These are phyloP conservation scores for Bostrychus sinensis DNA, from an alignment of 2,113 vertebrate species.

Conservation along the genomic window DNA sequence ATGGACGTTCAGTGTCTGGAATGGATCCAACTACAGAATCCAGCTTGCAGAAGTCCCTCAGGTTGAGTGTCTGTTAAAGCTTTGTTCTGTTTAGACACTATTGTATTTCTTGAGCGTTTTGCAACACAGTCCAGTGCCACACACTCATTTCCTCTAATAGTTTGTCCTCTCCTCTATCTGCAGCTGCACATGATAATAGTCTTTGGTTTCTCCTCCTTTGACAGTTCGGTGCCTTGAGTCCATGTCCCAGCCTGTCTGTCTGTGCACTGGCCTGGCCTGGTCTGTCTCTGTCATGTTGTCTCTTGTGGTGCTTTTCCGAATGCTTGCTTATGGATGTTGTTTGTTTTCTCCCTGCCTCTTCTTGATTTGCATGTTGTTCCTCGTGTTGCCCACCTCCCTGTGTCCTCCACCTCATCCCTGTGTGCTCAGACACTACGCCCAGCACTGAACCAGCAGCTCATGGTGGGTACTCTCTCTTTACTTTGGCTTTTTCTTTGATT, in stretches of 20 bases:
- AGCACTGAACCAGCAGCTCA: constrained; percentile 84
- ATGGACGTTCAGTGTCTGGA: no score
- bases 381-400: constrained; percentile 66
- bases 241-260: constrained; percentile 59
- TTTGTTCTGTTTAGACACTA: no score
- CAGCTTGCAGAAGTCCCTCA: no score
- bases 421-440: constrained; percentile 82
- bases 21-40: no score
- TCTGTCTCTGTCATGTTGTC: constrained; percentile 74
- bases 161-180: constrained; percentile 33
- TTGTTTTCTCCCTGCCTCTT: constrained; percentile 75
- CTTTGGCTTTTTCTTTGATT: constrained; percentile 26
- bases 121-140: constrained; percentile 23
- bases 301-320: constrained; percentile 78
- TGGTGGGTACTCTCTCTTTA: constrained; percentile 82
- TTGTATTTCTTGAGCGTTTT: neutral
- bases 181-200: constrained; percentile 37
- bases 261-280: constrained; percentile 65
- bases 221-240: constrained; percentile 24
- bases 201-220: constrained; percentile 40
- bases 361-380: constrained; percentile 82
- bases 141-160: constrained; percentile 40
- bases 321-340: constrained; percentile 83
- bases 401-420: constrained; percentile 65
- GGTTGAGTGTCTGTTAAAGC: no score